These are phyloP conservation scores for Osmoderma eremita DNA, from an alignment of 2,888 invertebrate species.

Conservation along the genomic window DNA sequence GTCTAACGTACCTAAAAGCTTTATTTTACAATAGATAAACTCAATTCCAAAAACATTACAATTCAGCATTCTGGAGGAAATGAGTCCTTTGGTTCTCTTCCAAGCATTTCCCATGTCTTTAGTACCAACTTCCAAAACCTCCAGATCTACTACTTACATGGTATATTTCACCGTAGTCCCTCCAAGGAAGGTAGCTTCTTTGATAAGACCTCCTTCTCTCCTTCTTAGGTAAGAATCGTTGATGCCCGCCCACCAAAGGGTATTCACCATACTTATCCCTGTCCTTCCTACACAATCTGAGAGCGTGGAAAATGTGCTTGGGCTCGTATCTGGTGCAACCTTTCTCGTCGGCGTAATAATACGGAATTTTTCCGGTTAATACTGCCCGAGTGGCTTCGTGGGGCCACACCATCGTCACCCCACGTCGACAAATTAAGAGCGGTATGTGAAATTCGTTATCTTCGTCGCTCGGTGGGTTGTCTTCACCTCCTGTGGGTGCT, in stretches of 20 bases:
- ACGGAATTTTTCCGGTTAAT: conserved; percentile 78
- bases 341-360: conserved; percentile 79
- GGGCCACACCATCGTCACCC: conserved; percentile 79
- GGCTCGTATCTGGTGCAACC: conserved; percentile 77
- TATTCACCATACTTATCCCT: conserved; percentile 58
- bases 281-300: conserved; percentile 73
- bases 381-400: conserved; percentile 80
- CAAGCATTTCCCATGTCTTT: not conserved
- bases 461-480: conserved; percentile 23
- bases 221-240: conserved; percentile 54
- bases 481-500: conserved; percentile 25
- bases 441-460: conserved; percentile 53
- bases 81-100: not conserved
- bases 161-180: conserved; percentile 55
- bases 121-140: not conserved
- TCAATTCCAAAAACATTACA: not conserved
- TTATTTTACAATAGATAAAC: conserved; percentile 3
- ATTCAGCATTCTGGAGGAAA: not conserved
- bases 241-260: conserved; percentile 59
- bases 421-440: conserved; percentile 61
- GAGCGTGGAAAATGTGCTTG: conserved; percentile 78
- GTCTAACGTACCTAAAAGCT: not conserved
- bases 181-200: conserved; percentile 38
- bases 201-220: conserved; percentile 46
- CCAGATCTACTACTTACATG: conserved; percentile 42